phyloP scores from a whole-genome alignment of 2,888 invertebrate genomes.

The Macrosiphum euphorbiae region DNA sequence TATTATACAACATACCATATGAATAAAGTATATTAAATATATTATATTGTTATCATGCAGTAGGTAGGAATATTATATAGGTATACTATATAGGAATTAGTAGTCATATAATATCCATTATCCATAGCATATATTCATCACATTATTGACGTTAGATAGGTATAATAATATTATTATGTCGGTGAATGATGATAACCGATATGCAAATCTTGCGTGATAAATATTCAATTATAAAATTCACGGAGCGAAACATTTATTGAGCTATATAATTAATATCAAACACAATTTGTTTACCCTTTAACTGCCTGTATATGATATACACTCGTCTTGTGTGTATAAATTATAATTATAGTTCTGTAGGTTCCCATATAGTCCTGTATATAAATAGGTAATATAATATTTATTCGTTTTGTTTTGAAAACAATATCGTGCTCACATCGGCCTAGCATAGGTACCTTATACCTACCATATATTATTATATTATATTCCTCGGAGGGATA shows the following conservation, averaged over 20 bases:
- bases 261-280: background rate
- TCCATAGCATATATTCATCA: no score
- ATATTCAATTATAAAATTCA: background rate
- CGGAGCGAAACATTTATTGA: background rate
- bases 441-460: background rate
- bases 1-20: no score
- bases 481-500: background rate
- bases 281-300: background rate
- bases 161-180: no score
- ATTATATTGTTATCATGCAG: no score
- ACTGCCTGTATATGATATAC: background rate
- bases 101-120: no score
- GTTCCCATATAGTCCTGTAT: background rate
- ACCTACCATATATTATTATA: background rate
- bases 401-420: background rate
- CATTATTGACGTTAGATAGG: no score
- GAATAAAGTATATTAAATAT: no score
- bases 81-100: no score
- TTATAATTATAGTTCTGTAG: no score
- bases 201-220: no score
- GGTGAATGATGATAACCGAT: no score
- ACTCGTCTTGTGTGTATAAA: background rate
- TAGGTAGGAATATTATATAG: no score
- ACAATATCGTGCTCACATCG: background rate
- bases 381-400: background rate